A percentile compares a stretch with the other conserved stretches of the same genome.
These are phyloP conservation scores for Procavia capensis DNA, from an alignment of 2,113 vertebrate genomes.

Conservation along the genomic window DNA sequence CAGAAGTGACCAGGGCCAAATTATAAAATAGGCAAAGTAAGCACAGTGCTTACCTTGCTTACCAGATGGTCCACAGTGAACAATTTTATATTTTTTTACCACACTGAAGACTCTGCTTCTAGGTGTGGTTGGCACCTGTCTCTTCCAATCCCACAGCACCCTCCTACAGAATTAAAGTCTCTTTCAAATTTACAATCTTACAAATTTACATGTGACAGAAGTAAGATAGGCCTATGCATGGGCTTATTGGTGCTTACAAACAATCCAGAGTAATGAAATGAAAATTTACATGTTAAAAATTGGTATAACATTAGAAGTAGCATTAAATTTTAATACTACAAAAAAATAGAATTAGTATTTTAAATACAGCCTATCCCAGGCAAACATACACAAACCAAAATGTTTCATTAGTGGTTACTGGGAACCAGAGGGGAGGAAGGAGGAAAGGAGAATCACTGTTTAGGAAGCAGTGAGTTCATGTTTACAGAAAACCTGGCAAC, in stretches of 20 bases:
- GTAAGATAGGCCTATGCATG: too few relatives aligned
- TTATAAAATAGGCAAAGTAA: too few relatives aligned
- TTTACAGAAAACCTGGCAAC: not conserved
- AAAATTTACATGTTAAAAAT: conserved; percentile 31
- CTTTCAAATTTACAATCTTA: too few relatives aligned
- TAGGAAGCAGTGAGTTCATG: not conserved
- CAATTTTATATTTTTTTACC: too few relatives aligned
- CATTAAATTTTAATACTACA: not conserved
- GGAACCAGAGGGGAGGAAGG: not conserved
- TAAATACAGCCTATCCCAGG: not conserved
- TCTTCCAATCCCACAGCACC: too few relatives aligned
- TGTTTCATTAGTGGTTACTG: not conserved
- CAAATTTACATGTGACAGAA: too few relatives aligned
- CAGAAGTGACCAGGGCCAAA: not conserved
- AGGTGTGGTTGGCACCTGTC: too few relatives aligned
- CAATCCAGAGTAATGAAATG: not conserved
- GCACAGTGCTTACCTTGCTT: too few relatives aligned
- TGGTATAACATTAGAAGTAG: not conserved
- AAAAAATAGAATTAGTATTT: not conserved
- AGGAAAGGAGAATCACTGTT: not conserved
- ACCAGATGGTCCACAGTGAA: too few relatives aligned
- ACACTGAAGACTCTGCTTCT: too few relatives aligned
- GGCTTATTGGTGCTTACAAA: too few relatives aligned
- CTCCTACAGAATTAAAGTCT: too few relatives aligned
- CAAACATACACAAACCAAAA: not conserved